phyloP scores from a whole-genome alignment of 2,888 invertebrate genomes.

The Melinaea marsaeus region DNA sequence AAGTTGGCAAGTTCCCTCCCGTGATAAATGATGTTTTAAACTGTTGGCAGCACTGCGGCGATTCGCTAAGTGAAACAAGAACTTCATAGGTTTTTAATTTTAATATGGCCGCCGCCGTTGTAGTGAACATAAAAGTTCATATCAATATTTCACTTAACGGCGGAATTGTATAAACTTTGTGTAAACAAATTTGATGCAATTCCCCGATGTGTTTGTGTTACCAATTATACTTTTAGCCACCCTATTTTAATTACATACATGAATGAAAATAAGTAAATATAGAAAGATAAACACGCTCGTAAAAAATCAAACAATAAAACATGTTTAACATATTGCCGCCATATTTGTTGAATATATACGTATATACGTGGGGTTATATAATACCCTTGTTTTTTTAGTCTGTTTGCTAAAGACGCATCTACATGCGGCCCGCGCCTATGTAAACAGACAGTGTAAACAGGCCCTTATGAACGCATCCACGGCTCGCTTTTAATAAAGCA shows the following conservation, averaged over 20 bases:
- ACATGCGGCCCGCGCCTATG: conserved; percentile 67
- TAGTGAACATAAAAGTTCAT: not conserved
- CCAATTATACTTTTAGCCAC: conserved; percentile 23
- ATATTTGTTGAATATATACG: conserved; percentile 52
- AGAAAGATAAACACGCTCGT: conserved; percentile 40
- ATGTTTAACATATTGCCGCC: conserved; percentile 45
- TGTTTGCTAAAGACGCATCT: conserved; percentile 75
- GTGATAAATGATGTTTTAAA: conserved; percentile 70
- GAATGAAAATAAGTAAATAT: conserved; percentile 27
- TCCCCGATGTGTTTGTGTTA: conserved; percentile 26
- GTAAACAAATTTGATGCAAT: conserved; percentile 14
- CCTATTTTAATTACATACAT: conserved; percentile 27
- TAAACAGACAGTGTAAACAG: conserved; percentile 71
- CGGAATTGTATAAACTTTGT: not conserved
- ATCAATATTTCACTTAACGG: not conserved
- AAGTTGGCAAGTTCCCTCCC: conserved; percentile 50
- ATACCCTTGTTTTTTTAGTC: conserved; percentile 74
- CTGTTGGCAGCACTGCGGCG: conserved; percentile 58
- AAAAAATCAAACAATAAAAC: conserved; percentile 55
- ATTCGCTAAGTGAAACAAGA: conserved; percentile 39
- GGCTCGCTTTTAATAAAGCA: conserved; percentile 55
- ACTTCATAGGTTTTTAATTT: conserved; percentile 6
- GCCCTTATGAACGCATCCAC: conserved; percentile 66
- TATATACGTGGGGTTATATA: conserved; percentile 48
- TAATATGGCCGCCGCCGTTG: not conserved